phyloP scores from a whole-genome alignment of 1,140 invertebrate species.

The Zaprionus ghesquierei region DNA sequence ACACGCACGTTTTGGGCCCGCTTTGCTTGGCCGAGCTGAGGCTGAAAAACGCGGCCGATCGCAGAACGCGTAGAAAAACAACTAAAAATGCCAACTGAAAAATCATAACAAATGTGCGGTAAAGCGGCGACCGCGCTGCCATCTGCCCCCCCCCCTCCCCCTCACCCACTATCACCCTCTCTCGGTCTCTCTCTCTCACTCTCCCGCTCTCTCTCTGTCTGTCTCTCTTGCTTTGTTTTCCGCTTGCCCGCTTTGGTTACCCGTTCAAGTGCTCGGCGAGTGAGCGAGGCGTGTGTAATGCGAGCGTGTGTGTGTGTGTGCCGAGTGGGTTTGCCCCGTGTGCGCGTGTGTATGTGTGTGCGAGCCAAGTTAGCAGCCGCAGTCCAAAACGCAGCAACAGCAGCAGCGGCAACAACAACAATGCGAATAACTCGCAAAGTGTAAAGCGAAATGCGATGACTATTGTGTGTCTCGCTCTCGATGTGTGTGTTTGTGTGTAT shows the following conservation, averaged over 20 bases:
- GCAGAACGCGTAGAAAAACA: slow-evolving; percentile 78
- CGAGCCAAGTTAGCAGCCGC: slow-evolving; percentile 33
- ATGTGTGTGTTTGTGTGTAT: not conserved
- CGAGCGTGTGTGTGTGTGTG: slow-evolving; percentile 17
- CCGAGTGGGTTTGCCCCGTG: not conserved
- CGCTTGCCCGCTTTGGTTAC: slow-evolving; percentile 13
- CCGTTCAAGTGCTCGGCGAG: slow-evolving; percentile 21
- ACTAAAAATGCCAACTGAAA: slow-evolving; percentile 75
- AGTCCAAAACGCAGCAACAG: slow-evolving; percentile 21
- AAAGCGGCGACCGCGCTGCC: slow-evolving; percentile 14
- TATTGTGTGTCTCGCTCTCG: not conserved
- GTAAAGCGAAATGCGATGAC: slow-evolving; percentile 22
- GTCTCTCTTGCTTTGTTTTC: not conserved
- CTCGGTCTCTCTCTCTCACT: not conserved
- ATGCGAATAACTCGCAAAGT: slow-evolving; percentile 23
- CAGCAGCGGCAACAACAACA: not conserved
- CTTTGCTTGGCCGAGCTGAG: not conserved
- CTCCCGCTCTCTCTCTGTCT: not conserved
- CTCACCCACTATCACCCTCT: not conserved
- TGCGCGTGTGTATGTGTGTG: slow-evolving; percentile 17
- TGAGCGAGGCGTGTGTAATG: slow-evolving; percentile 18
- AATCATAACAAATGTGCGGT: slow-evolving; percentile 77
- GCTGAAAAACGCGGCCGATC: slow-evolving; percentile 70
- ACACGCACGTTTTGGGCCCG: slow-evolving; percentile 7
- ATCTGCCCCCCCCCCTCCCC: not conserved